These are phyloP conservation scores for Chionomys nivalis DNA, from an alignment of 2,113 vertebrate genomes.

Conservation along the genomic window DNA sequence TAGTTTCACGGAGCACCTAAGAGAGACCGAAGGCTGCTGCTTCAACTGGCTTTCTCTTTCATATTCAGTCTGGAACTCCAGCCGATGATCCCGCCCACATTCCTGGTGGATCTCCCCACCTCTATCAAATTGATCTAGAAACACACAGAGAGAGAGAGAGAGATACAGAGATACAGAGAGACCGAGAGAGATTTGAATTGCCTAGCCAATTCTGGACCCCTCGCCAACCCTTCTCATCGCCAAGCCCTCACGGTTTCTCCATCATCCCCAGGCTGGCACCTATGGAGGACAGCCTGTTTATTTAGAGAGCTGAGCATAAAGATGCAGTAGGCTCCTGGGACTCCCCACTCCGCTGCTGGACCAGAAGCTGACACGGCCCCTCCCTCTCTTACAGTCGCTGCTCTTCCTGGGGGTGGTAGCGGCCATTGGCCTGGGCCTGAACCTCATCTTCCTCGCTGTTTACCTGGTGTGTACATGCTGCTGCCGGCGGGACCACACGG, in stretches of 20 bases:
- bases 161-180: too few relatives aligned
- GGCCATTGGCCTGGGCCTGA: slow-evolving; percentile 92
- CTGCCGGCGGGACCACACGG: slow-evolving; percentile 84
- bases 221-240: too few relatives aligned
- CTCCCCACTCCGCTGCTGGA: fast-evolving
- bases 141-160: too few relatives aligned
- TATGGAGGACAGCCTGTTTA: fast-evolving
- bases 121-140: not conserved
- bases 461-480: slow-evolving; percentile 95
- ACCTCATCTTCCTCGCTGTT: slow-evolving; percentile 91
- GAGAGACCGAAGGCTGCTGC: not conserved
- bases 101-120: not conserved
- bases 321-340: fast-evolving
- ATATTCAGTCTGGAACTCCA: not conserved
- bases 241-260: not conserved
- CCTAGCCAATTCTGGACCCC: not conserved
- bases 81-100: too few relatives aligned
- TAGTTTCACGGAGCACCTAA: not conserved
- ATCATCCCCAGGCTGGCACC: fast-evolving
- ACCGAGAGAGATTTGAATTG: not conserved
- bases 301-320: not conserved
- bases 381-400: slow-evolving; percentile 87
- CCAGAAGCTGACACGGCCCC: not conserved
- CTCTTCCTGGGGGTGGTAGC: slow-evolving; percentile 93
- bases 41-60: not conserved